Evolutionary conservation across 2,113 vertebrate genomes (phyloP).

Genomic region (Oriolus oriolus): DNA sequence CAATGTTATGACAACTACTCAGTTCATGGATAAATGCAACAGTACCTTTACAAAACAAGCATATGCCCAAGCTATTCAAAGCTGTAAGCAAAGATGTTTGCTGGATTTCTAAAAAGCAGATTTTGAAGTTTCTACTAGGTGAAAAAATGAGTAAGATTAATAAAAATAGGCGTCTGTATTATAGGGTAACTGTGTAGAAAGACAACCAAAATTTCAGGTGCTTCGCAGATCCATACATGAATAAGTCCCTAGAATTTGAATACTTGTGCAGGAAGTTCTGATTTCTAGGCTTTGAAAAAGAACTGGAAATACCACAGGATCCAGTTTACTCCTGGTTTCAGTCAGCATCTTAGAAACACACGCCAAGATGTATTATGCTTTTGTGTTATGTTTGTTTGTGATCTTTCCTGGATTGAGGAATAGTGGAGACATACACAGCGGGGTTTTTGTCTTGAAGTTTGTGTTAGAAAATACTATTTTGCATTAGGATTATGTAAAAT

Average conservation of each 20-base stretch:
- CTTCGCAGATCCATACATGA: background rate
- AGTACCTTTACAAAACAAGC: background rate
- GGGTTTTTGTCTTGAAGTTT: rapidly evolving
- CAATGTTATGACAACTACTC: background rate
- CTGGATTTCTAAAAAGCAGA: background rate
- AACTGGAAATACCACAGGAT: background rate
- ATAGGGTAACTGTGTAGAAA: background rate
- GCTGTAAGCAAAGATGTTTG: background rate
- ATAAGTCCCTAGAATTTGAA: background rate
- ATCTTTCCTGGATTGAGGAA: background rate
- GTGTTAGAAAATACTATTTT: background rate
- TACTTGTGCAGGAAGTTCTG: background rate
- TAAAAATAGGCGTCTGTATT: background rate
- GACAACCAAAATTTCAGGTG: background rate
- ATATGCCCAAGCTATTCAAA: background rate
- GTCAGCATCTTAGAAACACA: background rate
- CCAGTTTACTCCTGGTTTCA: background rate
- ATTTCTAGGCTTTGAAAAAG: background rate
- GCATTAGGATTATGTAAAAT: background rate
- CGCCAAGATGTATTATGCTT: background rate
- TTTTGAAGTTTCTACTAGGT: background rate
- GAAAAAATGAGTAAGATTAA: background rate
- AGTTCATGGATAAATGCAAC: background rate
- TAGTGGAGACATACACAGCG: background rate
- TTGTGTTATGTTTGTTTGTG: background rate